Base-by-base conservation (phyloP, 2,113 vertebrate genomes). In the Passer montanus region DNA sequence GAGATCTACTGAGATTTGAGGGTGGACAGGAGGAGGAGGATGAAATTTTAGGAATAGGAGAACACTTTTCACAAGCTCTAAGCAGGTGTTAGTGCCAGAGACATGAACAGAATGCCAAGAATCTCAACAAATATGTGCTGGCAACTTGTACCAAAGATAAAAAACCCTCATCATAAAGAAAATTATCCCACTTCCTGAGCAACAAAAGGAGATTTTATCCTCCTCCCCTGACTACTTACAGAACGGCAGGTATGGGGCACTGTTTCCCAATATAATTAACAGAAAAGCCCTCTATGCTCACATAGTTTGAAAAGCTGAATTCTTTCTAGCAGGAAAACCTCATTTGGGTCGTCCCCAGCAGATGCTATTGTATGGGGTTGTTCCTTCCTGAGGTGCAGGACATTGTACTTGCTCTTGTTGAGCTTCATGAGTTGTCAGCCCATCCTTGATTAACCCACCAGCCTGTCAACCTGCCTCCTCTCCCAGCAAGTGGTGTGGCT, bases 11-110 rank as follows among this genome's bases (percentile, higher is more conserved):
- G 93, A 74, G 95, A 90, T 84, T 74, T 50, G 82, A 93, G 83
- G 66, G 46, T 89, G 91, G 81, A 90, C 92, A 90, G 64, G 55
- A 93, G 59, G 78, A 96, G 82, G 43, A 97, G 56, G 64, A 73
- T 91, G 94, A 93, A 74, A 78, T 87, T 84, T 91, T 75, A 73
- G 74, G 53, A 88, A 31, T 2, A 70, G 31, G 20, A 84, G 58
- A 85, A 69, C 27, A 53, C 11, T 87, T 83, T 78, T 58, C n/a
- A 67, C 31, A 80, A 85, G 27, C 26, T 94, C 21, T 81, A 70
- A 84, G 59, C 37, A 73, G 58, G 30, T 9, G 5, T 76, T 89
- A 66, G 35, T 94, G 70, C 50, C 44, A 93, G 62, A 76, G 44
- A 92, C 28, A 80, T 66, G 75, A 80, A 37, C 21, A 87, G 59